Base-by-base conservation (phyloP, 2,888 invertebrate genomes). In the Fabriciana adippe region DNA sequence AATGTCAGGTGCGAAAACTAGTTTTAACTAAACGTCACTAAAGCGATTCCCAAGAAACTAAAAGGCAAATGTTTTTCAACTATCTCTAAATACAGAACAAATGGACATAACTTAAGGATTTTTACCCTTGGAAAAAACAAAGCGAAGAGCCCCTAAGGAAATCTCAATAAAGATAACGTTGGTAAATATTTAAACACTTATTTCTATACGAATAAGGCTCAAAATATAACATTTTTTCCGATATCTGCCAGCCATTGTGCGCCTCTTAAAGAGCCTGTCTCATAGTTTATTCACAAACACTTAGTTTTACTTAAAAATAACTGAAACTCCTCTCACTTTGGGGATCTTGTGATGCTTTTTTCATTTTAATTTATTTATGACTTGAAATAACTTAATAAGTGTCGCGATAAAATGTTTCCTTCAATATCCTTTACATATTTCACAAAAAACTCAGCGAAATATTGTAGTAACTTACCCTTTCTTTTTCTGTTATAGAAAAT, bases 281-380 rank as follows among this genome's bases (percentile, higher is more conserved):
- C 65, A 72, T 72, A 70, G 50, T 67, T 70, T 72, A 72, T 72
- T 72, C 66, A 70, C 64, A 67, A 65, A 68, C 70, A 66, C 72
- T 73, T 70, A 68, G 63, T 62, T 66, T 63, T 57, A 50, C 47
- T 66, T 69, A 64, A 64, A 41, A 35, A 64, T 59, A 57, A 63
- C 66, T 53, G 54, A 68, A 71, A 48, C 54, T 59, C 65, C 54
- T 57, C 55, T 65, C 59, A 55, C 59, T 47, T 61, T 61, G 35
- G 50, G 50, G 61, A 61, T 50, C 8, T 61, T 53, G 50, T 51
- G 50, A 2, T 60, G 56, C 70, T 62, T 69, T n/a, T 62, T 66
- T 35, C n/a, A 41, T 41, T 45, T 16, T 41, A 6, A 50, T 51
- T 51, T n/a, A 50, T 51, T 50, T 14, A 51, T 35, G 35, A 41